A percentile compares a stretch with the other conserved stretches of the same genome.
Conservation (phyloP, 2,888 invertebrate species). For the Protophormia terraenovae region DNA sequence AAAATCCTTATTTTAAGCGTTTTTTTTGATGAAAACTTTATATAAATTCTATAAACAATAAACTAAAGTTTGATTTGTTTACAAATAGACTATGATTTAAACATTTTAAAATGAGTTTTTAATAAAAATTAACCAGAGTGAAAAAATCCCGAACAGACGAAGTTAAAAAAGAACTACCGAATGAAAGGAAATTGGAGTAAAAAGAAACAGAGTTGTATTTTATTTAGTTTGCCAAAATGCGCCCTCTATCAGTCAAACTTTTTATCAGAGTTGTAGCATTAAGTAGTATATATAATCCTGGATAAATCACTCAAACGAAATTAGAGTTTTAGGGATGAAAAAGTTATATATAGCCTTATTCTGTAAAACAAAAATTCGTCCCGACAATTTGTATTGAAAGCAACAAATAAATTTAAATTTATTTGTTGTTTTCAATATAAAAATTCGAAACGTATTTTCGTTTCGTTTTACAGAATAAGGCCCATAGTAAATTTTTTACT, state of each 20-base stretch:
- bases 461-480: no score
- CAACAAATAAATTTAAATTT: no score
- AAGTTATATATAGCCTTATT: no score
- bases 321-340: no score
- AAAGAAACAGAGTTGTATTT: slow-evolving; percentile 30
- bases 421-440: no score
- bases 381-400: no score
- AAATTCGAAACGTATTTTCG: no score
- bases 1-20: neutral
- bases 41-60: neutral
- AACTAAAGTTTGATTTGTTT: neutral
- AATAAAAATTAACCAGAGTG: slow-evolving; percentile 31
- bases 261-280: no score
- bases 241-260: neutral
- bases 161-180: slow-evolving; percentile 56
- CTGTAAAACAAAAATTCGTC: no score
- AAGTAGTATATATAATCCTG: no score
- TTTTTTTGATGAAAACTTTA: neutral
- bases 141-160: slow-evolving; percentile 62
- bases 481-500: no score
- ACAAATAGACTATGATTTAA: slow-evolving; percentile 28
- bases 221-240: neutral
- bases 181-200: slow-evolving; percentile 37
- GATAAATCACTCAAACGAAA: no score
- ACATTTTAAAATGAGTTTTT: slow-evolving; percentile 50